These are phyloP conservation scores for Xerus rutilus DNA, from an alignment of 2,797 vertebrate genomes.

Conservation along the genomic window DNA sequence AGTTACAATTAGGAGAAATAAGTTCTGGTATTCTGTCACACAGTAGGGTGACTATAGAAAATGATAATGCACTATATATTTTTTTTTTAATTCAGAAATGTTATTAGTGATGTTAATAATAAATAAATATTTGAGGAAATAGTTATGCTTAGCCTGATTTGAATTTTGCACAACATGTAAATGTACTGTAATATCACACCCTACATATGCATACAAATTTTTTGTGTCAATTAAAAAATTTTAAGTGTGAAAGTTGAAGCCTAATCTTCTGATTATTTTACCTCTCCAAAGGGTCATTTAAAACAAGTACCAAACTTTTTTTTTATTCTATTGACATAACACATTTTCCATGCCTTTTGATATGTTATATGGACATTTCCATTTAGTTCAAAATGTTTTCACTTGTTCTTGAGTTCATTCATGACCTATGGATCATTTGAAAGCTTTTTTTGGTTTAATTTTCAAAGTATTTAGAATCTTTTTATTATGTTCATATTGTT, in stretches of 20 bases:
- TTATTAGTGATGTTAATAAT: no score
- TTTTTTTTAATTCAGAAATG: no score
- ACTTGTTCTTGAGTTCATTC: neutral
- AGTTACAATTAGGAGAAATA: neutral
- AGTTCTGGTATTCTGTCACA: no score
- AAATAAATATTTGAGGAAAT: neutral
- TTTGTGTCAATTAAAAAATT: neutral
- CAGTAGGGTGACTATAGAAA: neutral
- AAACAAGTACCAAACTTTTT: neutral
- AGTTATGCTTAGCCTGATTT: no score
- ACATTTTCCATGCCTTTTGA: neutral
- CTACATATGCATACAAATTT: neutral
- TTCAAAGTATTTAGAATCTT: neutral
- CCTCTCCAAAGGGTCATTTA: neutral
- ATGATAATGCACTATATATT: neutral
- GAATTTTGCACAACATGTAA: neutral
- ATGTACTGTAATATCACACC: neutral
- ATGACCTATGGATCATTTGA: neutral
- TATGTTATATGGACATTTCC: neutral
- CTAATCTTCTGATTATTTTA: neutral
- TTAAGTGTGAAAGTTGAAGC: neutral
- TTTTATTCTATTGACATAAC: neutral
- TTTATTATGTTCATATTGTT: neutral
- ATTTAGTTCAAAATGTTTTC: neutral
- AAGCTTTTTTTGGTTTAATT: neutral